Base-by-base conservation (phyloP, 2,797 vertebrate species). In the Ceyx erithaca region DNA sequence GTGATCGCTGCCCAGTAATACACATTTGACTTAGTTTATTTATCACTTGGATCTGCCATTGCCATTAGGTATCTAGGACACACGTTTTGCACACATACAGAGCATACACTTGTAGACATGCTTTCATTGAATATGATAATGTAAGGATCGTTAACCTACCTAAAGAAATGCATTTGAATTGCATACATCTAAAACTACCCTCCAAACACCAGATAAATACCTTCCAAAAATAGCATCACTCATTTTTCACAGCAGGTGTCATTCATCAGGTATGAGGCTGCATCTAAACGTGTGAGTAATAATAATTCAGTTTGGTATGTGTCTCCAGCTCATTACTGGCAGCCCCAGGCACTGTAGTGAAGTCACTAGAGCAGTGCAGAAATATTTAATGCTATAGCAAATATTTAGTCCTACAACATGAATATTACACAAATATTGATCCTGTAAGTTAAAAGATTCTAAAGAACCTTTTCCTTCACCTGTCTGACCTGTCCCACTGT, bases 261-360 rank as follows among this genome's bases (percentile, higher is more conserved):
- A 95, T 95, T 96, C 87, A 90, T 93, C 90, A 96, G 90, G 89
- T 93, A 93, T 72, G 87, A 95, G 87, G 93, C 85, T 88, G 87
- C 89, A 94, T 84, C 69, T 90, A 86, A 92, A 87, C 62, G 78
- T 94, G 96, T 91, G 80, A 76, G 82, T 11, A 94, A 96, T 97
- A 95, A 91, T 58, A 89, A 94, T 91, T 91, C 81, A 81, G 79
- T 75, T 81, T 41, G 70, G 31, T 67, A 17, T 72, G 91, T 87
- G 75, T 92, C 84, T 94, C 59, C 57, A 46, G 71, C 91, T 96
- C 89, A 90, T 96, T 95, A 94, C 78, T 28, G 12, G 87, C 83
- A 90, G 91, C 92, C 75, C 45, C n/a, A 52, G 87, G 94, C 75
- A 23, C 80, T 21, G 68, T 69, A 21, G 58, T 35, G 77, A 89